Percentiles rank a stretch among this genome's conserved stretches.
Conservation (phyloP, 1,140 invertebrate genomes). For the Agrypnia vestita region DNA sequence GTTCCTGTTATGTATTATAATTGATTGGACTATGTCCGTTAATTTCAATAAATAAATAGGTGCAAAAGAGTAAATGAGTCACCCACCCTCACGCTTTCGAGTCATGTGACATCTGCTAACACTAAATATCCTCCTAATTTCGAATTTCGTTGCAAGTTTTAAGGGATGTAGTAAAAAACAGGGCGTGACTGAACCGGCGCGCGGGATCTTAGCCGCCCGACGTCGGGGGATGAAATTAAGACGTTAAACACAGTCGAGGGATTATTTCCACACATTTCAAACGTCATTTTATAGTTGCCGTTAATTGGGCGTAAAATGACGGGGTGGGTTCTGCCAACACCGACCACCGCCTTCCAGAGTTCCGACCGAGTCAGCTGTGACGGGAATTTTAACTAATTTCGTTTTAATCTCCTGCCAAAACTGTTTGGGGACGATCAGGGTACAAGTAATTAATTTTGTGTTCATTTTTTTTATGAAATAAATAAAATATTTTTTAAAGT, state of each 20-base stretch:
- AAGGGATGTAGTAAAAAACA: slow-evolving; percentile 12
- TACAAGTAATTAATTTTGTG: too few relatives aligned
- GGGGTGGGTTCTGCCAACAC: slow-evolving; percentile 24
- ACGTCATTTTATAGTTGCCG: slow-evolving; percentile 28
- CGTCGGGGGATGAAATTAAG: slow-evolving; percentile 40
- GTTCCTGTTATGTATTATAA: too few relatives aligned
- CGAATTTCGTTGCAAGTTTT: slow-evolving; percentile 9
- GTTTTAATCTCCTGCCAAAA: slow-evolving; percentile 38
- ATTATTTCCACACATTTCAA: slow-evolving; percentile 36
- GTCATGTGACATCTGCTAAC: slow-evolving; percentile 8
- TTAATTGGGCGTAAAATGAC: slow-evolving; percentile 49
- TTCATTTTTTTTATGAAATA: too few relatives aligned
- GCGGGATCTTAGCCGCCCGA: slow-evolving; percentile 2
- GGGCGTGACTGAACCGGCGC: slow-evolving; percentile 19
- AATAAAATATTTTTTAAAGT: too few relatives aligned
- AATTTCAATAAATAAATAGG: too few relatives aligned
- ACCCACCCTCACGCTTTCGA: too few relatives aligned
- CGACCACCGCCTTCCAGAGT: slow-evolving; percentile 11
- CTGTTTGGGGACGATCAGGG: slow-evolving; percentile 2
- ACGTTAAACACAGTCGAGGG: slow-evolving; percentile 36
- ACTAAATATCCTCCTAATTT: not conserved
- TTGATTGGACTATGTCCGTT: too few relatives aligned
- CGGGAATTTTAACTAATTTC: slow-evolving; percentile 40
- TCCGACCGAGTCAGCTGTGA: slow-evolving; percentile 28
- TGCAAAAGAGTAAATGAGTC: too few relatives aligned